These are phyloP conservation scores for Xanthorhoe designata DNA, from an alignment of 2,888 invertebrate genomes.

Conservation along the genomic window DNA sequence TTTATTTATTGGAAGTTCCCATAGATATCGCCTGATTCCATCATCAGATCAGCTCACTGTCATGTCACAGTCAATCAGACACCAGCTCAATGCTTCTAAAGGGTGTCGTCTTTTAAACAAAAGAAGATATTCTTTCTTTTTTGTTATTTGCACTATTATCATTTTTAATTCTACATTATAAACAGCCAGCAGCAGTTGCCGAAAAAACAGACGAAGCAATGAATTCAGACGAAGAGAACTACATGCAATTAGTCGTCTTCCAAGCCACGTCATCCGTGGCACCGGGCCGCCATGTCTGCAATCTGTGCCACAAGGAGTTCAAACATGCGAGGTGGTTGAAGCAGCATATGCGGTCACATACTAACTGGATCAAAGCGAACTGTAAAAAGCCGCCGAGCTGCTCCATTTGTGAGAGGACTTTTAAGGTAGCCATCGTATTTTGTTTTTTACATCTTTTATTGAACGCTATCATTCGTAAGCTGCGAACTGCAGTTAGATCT, in stretches of 20 bases:
- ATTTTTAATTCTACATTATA: too few species aligned
- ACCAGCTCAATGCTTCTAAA: too few species aligned
- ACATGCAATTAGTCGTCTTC: slow-evolving; percentile 77
- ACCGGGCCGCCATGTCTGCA: slow-evolving; percentile 86
- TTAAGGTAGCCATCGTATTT: slow-evolving; percentile 72
- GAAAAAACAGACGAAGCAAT: slow-evolving; percentile 63
- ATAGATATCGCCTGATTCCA: too few species aligned
- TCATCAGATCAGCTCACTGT: too few species aligned
- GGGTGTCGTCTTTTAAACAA: too few species aligned
- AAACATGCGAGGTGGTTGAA: slow-evolving; percentile 87
- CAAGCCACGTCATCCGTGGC: slow-evolving; percentile 83
- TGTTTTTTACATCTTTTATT: too few species aligned
- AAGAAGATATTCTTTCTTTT: too few species aligned
- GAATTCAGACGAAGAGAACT: slow-evolving; percentile 78
- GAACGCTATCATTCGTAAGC: too few species aligned
- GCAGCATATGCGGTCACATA: slow-evolving; percentile 87
- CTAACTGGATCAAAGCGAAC: slow-evolving; percentile 88
- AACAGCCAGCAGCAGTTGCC: slow-evolving; percentile 32
- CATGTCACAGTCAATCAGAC: too few species aligned
- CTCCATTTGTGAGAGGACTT: slow-evolving; percentile 85
- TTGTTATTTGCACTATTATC: too few species aligned
- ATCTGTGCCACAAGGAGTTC: slow-evolving; percentile 87
- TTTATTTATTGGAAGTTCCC: too few species aligned
- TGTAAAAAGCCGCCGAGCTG: slow-evolving; percentile 88
- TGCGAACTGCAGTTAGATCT: too few species aligned